Evolutionary conservation across 2,888 invertebrate species (phyloP), one percentile per base, ranked within the genome.

Genomic region (Himalopsyche anomala): DNA sequence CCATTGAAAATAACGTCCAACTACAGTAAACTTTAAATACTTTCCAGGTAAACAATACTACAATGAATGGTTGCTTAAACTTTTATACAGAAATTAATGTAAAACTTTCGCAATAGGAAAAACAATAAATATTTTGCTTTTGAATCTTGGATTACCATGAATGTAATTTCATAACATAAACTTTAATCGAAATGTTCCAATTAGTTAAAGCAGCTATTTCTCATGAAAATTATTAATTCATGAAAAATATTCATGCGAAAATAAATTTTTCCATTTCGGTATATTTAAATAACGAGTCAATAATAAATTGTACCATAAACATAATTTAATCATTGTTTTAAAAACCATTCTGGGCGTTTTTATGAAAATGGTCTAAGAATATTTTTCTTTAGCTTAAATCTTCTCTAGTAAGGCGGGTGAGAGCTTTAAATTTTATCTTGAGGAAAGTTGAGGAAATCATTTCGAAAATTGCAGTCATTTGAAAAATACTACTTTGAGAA

Each of bases 111-210:
- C 74, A 74, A 74, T 38, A 38, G 36, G 36, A 74, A 74, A 74
- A 36, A 74, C 74, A 38, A 74, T 74, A 51, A 51, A 74, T 36
- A 74, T 38, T 74, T 74, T 74, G 36, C 12, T 74, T 74, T 74
- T 74, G 74, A 69, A 36, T 51, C 3, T 51, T 11, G 11, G 45
- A 11, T 51, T 51, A 51, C 5, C 8, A 51, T 74, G 8, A 17
- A 69, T 19, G 19, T 69, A 28, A 69, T 45, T 45, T 69, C 6
- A 69, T 11, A 36, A 2, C 4, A 36, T n/a, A 36, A 69, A 69
- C 17, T 69, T 69, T 69, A 8, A 28, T 36, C 69, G 28, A 74
- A 74, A 36, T 6, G 74, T 74, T 12, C 36, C 5, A 4, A 28
- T 69, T 38, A 74, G 12, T 5, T 4, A 19, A n/a, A 74, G 36